Evolutionary conservation across 1,140 invertebrate species (phyloP).

Genomic region (Ceratina calcarata): DNA sequence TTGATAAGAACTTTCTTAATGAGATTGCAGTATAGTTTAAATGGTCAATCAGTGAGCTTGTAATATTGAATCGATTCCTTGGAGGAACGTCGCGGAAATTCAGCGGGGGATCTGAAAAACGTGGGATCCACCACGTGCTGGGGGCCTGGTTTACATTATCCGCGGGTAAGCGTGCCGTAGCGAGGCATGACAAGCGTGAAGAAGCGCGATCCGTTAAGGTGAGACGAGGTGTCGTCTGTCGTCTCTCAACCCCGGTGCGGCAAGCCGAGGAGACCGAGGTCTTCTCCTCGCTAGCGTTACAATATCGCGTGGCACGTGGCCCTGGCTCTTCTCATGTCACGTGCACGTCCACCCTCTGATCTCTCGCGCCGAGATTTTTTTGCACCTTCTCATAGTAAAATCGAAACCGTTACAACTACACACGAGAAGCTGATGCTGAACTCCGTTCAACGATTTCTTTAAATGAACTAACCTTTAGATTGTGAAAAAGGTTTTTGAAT

Average conservation of each 20-base stretch:
- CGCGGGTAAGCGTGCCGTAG: constrained; percentile 39
- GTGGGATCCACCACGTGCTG: constrained; percentile 12
- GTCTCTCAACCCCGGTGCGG: too few species aligned
- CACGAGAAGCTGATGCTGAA: too few species aligned
- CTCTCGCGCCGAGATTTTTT: background rate
- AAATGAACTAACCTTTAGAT: too few species aligned
- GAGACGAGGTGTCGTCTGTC: constrained; percentile 58
- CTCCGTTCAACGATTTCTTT: too few species aligned
- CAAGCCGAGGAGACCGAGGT: constrained; percentile 25
- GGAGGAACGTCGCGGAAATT: constrained; percentile 1
- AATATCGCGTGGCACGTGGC: constrained; percentile 53
- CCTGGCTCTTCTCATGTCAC: constrained; percentile 33
- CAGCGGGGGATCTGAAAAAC: constrained; percentile 40
- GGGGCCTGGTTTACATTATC: constrained; percentile 56
- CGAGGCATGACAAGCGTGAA: constrained; percentile 62
- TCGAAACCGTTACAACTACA: background rate
- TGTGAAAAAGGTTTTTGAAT: too few species aligned
- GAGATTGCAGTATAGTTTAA: too few species aligned
- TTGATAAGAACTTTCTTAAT: too few species aligned
- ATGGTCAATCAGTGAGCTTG: too few species aligned
- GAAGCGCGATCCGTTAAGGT: constrained; percentile 63
- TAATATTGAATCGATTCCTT: constrained; percentile 5
- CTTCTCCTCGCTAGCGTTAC: constrained; percentile 13
- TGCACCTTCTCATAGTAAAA: background rate
- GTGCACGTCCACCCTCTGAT: constrained; percentile 11